Evolutionary conservation across 2,797 vertebrate genomes (phyloP).

Genomic region (Oreortyx pictus): DNA sequence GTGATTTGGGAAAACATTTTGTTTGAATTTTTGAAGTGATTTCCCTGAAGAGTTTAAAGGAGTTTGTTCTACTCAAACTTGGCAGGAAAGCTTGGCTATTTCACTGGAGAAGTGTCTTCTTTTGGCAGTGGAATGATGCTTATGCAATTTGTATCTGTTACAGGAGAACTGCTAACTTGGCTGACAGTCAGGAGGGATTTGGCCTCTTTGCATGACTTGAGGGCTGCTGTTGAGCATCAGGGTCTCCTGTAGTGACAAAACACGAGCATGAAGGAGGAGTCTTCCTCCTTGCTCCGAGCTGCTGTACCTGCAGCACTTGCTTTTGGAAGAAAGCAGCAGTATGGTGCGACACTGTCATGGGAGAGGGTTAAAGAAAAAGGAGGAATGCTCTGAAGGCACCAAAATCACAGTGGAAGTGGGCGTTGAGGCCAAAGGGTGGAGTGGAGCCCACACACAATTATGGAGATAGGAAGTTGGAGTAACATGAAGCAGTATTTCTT

Average conservation of each 20-base stretch:
- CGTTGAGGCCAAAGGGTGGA: rapidly evolving
- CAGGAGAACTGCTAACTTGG: not conserved
- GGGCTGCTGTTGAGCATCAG: not conserved
- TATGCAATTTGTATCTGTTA: not conserved
- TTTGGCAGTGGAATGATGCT: not conserved
- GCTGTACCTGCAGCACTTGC: rapidly evolving
- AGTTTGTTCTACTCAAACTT: not conserved
- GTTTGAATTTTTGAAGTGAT: not conserved
- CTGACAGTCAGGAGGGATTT: not conserved
- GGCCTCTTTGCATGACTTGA: not conserved
- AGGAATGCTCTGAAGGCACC: rapidly evolving
- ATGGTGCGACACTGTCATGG: rapidly evolving
- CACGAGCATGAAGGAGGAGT: not conserved
- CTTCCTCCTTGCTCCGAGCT: not conserved
- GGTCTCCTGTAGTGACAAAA: not conserved
- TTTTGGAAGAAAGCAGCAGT: not conserved
- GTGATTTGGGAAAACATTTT: not conserved
- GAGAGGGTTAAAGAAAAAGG: not conserved
- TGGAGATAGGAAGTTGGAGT: not conserved
- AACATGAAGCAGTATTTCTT: not conserved
- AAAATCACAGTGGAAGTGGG: not conserved
- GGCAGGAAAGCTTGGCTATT: not conserved
- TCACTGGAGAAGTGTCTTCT: not conserved
- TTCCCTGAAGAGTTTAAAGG: not conserved
- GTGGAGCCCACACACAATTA: rapidly evolving